Conservation (phyloP, 2,888 invertebrate species). For the Cyclophora albipunctata region DNA sequence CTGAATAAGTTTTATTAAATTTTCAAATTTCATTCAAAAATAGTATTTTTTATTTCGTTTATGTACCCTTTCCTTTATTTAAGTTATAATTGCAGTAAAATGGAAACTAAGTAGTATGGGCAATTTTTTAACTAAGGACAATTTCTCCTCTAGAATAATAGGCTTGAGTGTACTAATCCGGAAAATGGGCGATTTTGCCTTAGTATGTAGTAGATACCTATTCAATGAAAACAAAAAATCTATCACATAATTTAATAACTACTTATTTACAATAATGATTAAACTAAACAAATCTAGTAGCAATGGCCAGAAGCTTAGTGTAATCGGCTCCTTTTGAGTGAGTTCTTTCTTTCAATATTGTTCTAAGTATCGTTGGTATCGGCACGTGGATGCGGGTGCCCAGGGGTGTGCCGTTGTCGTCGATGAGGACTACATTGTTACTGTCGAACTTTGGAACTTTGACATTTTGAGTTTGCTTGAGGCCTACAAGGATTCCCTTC, state of each 20-base stretch:
- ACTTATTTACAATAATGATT: slow-evolving; percentile 15
- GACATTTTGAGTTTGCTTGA: slow-evolving; percentile 86
- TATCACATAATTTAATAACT: neutral
- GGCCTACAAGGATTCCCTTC: slow-evolving; percentile 86
- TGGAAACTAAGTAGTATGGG: too few relatives aligned
- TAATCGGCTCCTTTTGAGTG: slow-evolving; percentile 90
- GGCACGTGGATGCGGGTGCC: slow-evolving; percentile 97
- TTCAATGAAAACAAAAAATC: too few relatives aligned
- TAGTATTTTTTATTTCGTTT: slow-evolving; percentile 23
- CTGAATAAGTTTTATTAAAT: slow-evolving; percentile 70
- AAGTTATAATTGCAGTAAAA: too few relatives aligned
- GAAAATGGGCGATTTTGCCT: too few relatives aligned
- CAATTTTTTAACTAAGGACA: too few relatives aligned
- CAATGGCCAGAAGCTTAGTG: slow-evolving; percentile 93
- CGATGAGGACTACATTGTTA: slow-evolving; percentile 96
- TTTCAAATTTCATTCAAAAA: slow-evolving; percentile 60
- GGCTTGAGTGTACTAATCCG: too few relatives aligned
- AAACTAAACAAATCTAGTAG: slow-evolving; percentile 87
- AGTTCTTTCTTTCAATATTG: slow-evolving; percentile 87
- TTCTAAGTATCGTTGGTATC: slow-evolving; percentile 91
- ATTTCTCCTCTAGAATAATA: too few relatives aligned
- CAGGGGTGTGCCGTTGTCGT: slow-evolving; percentile 94
- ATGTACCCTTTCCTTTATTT: neutral
- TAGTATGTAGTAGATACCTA: too few relatives aligned
- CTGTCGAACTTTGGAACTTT: slow-evolving; percentile 94